Evolutionary conservation across 2,888 invertebrate genomes (phyloP).

Genomic region (Euphydryas editha): DNA sequence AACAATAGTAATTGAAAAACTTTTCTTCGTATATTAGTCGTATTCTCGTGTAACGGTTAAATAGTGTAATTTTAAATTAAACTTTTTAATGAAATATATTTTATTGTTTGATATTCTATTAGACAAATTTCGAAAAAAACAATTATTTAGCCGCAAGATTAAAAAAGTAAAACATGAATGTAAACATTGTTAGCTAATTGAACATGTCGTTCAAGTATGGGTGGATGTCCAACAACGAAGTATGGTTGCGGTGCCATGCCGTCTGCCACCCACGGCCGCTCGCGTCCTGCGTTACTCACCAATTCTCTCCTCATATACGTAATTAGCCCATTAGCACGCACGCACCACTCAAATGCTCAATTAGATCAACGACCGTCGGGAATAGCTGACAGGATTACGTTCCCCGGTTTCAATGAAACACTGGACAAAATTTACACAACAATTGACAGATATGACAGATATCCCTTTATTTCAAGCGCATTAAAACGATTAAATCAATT

Average conservation of each 20-base stretch:
- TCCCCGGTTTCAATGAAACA: slow-evolving; percentile 63
- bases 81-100: too few species aligned
- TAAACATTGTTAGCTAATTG: not conserved
- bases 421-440: slow-evolving; percentile 53
- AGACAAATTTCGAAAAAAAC: too few species aligned
- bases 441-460: slow-evolving; percentile 33
- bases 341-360: slow-evolving; percentile 81
- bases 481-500: not conserved
- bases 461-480: slow-evolving; percentile 11
- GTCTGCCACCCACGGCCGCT: slow-evolving; percentile 79
- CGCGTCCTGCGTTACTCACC: slow-evolving; percentile 79
- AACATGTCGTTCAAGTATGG: slow-evolving; percentile 16
- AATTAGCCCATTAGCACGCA: slow-evolving; percentile 82
- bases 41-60: too few species aligned
- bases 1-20: too few species aligned
- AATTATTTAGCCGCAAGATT: too few species aligned
- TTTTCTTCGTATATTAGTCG: too few species aligned
- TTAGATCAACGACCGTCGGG: slow-evolving; percentile 76
- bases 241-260: slow-evolving; percentile 71
- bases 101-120: too few species aligned
- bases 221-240: slow-evolving; percentile 20
- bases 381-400: slow-evolving; percentile 69
- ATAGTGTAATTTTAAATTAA: too few species aligned
- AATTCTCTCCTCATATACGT: slow-evolving; percentile 75
- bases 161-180: not conserved